A percentile compares a stretch with the other conserved stretches of the same genome.
phyloP scores from a whole-genome alignment of 2,888 invertebrate genomes.

The Plebejus anna region DNA sequence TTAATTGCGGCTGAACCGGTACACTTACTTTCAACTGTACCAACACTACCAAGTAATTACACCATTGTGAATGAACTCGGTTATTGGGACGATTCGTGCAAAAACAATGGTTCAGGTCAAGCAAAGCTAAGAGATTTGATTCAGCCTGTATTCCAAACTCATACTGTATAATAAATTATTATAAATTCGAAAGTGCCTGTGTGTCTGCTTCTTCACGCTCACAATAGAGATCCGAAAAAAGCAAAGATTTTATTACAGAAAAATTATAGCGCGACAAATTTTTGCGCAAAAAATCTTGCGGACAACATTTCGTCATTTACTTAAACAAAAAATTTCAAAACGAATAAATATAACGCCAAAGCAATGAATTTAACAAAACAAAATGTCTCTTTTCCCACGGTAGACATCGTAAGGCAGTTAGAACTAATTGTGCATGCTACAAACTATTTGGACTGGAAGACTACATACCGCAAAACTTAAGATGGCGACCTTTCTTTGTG shows the following conservation, averaged over 20 bases:
- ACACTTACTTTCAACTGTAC: conserved; percentile 23
- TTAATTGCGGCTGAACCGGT: conserved; percentile 18
- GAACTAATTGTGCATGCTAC: neutral
- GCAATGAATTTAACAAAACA: neutral
- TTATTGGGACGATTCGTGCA: conserved; percentile 4
- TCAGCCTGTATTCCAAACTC: neutral
- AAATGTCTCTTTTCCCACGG: neutral
- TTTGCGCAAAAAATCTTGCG: too few species aligned
- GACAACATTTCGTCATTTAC: too few species aligned
- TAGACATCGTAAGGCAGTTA: neutral
- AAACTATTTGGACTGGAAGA: conserved; percentile 6
- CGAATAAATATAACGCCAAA: neutral
- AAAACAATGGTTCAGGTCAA: neutral
- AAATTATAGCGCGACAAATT: too few species aligned
- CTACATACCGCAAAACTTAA: conserved; percentile 11
- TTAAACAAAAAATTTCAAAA: neutral
- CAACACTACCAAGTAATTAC: conserved; percentile 13
- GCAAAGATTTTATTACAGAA: too few species aligned
- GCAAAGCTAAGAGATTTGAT: neutral
- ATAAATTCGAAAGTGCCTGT: too few species aligned
- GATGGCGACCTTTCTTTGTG: conserved; percentile 13
- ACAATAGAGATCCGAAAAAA: too few species aligned
- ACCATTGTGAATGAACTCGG: conserved; percentile 10
- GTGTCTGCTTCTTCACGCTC: neutral
- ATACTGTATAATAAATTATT: too few species aligned